A percentile compares a stretch with the other conserved stretches of the same genome.
Evolutionary conservation across 2,113 vertebrate genomes (phyloP).

Genomic region (Sinocyclocheilus grahami): DNA sequence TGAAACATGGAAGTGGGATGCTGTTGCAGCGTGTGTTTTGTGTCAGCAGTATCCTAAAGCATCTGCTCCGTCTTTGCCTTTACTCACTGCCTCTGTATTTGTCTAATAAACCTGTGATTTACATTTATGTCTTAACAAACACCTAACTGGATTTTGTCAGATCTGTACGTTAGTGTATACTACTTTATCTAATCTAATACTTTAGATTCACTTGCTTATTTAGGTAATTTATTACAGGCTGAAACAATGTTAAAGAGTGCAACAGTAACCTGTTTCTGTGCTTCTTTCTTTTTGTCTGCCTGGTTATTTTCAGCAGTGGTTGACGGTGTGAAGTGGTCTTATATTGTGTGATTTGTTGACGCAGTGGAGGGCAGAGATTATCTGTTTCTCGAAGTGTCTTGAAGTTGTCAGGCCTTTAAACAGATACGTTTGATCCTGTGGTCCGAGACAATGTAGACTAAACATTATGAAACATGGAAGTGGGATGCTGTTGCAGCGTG

Average conservation of each 20-base stretch:
- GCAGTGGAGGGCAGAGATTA: constrained; percentile 23
- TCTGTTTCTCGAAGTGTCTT: neutral
- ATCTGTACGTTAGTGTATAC: too few relatives aligned
- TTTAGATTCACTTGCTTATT: too few relatives aligned
- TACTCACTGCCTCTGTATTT: neutral
- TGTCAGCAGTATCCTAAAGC: neutral
- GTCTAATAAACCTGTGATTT: neutral
- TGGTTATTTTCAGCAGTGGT: neutral
- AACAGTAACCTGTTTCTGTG: too few relatives aligned
- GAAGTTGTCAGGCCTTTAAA: neutral
- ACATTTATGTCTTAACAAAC: neutral
- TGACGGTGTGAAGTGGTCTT: constrained; percentile 10
- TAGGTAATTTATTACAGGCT: too few relatives aligned
- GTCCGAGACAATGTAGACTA: constrained; percentile 8
- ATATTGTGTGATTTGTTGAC: constrained; percentile 4
- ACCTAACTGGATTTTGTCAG: neutral
- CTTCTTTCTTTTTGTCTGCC: neutral
- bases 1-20: neutral
- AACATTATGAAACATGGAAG: neutral
- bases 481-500: too few relatives aligned
- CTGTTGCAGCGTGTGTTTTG: neutral
- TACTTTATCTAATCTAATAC: too few relatives aligned
- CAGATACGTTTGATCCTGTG: neutral
- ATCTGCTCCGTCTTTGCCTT: neutral
- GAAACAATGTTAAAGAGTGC: too few relatives aligned